Base-by-base conservation (phyloP, 2,888 invertebrate species). In the Morpho deidamia region DNA sequence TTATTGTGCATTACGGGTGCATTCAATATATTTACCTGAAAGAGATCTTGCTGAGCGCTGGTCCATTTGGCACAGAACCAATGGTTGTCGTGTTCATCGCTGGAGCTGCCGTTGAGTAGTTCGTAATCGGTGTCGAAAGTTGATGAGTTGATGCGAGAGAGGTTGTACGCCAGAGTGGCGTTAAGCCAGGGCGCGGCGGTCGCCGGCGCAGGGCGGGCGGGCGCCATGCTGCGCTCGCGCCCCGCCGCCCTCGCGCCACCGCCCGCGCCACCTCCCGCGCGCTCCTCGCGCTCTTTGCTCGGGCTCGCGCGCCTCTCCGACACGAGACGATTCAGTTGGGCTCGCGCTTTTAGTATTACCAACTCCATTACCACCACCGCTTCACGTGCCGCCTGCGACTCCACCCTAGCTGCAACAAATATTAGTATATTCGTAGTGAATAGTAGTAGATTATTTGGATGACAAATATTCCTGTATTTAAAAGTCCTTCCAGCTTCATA, bases 31-130 rank as follows among this genome's bases (percentile, higher is more conserved):
- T 7, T 14, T 38, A 86, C 87, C 81, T 95, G 95, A 81, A 95
- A 95, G 53, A 96, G 91, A 70, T 93, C 94, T 76, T 95, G 95
- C 76, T 96, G 95, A 42, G 95, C 94, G 50, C 93, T 93, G 64
- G 93, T 93, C 95, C 95, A 95, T 74, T 95, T 94, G 60, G 93
- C 93, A 78, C 95, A 95, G 70, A 91, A 90, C 80, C 90, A 89
- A 69, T 87, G 83, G 64, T 82, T 78, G 65, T 88, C 73, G 60
- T 78, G 86, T 48, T 86, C 85, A 58, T 85, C 86, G n/a, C 81
- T 77, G 53, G 90, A 72, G 71, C 72, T 85, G 53, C 81, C 74
- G 69, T 87, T 91, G 68, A 90, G 81, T 45, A 90, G 78, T 45
- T 88, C 89, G 71, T 83, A 87, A 68, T 89, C 91, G 56, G 83